Evolutionary conservation across 2,888 invertebrate species (phyloP).

Genomic region (Epistrophella euchroma): DNA sequence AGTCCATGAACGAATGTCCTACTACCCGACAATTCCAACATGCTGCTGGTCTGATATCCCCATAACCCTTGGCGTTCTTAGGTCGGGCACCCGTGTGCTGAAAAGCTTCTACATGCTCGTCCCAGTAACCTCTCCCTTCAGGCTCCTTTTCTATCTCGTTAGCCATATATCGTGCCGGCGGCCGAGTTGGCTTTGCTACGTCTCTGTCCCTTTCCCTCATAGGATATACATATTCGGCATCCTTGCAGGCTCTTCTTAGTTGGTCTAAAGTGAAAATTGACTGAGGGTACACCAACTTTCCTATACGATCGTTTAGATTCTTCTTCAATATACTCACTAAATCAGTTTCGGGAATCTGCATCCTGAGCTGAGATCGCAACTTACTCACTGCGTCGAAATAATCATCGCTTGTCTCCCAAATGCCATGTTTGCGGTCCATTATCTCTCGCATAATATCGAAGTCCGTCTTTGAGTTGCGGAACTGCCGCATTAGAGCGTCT

Average conservation of each 20-base stretch:
- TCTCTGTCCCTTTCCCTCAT: background rate
- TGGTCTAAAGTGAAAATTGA: background rate
- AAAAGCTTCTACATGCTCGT: background rate
- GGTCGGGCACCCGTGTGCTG: background rate
- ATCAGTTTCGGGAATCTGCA: background rate
- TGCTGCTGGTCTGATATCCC: background rate
- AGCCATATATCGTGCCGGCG: background rate
- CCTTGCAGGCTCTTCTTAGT: conserved; percentile 7
- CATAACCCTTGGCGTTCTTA: background rate
- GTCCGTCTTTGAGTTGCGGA: conserved; percentile 3
- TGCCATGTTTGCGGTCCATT: background rate
- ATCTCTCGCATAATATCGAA: conserved; percentile 18
- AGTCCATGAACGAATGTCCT: background rate
- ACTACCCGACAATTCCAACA: conserved; percentile 11
- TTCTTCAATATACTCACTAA: background rate
- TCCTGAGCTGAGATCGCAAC: conserved; percentile 1
- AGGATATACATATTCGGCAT: background rate
- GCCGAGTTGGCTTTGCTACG: background rate
- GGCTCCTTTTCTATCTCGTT: background rate
- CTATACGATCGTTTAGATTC: background rate
- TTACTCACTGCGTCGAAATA: background rate
- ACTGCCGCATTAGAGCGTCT: background rate
- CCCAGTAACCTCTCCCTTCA: background rate
- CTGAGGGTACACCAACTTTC: conserved; percentile 9
- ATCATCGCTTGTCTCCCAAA: conserved; percentile 19